Percentiles rank a stretch among this genome's conserved stretches.
Conservation (phyloP, 2,888 invertebrate species). For the Ennomos fuscantarius region DNA sequence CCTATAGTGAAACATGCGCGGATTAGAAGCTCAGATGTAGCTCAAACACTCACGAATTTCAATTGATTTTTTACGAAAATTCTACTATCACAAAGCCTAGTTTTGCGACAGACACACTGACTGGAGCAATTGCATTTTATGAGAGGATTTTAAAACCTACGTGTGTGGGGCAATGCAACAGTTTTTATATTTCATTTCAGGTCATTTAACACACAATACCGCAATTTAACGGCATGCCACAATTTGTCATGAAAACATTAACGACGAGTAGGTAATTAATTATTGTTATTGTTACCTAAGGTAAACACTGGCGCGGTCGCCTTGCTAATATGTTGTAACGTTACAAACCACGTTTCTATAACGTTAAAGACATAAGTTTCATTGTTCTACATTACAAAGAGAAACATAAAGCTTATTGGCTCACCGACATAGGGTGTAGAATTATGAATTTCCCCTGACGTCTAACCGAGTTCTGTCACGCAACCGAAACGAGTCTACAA, state of each 20-base stretch:
- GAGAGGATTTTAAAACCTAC: conserved; percentile 34
- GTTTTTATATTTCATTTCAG: conserved; percentile 21
- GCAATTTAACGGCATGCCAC: conserved; percentile 12
- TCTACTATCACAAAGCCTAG: neutral
- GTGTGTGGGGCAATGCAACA: conserved; percentile 14
- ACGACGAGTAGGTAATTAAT: too few species aligned
- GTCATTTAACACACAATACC: conserved; percentile 21
- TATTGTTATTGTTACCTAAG: too few species aligned
- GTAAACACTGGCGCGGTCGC: too few species aligned
- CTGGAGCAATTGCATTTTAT: conserved; percentile 57
- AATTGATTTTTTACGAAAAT: neutral
- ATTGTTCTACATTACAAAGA: conserved; percentile 37
- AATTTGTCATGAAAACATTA: conserved; percentile 22
- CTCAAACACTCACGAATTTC: neutral
- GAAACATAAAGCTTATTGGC: conserved; percentile 41
- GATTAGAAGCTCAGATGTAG: conserved; percentile 14
- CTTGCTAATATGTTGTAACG: neutral
- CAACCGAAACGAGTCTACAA: conserved; percentile 63
- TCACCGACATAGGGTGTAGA: conserved; percentile 44
- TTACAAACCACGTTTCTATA: too few species aligned
- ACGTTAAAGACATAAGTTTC: neutral
- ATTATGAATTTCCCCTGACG: conserved; percentile 66
- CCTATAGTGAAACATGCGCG: conserved; percentile 6
- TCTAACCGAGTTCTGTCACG: conserved; percentile 69
- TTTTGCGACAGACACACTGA: conserved; percentile 39